Conservation (phyloP, 2,113 vertebrate genomes). For the Eira barbara region DNA sequence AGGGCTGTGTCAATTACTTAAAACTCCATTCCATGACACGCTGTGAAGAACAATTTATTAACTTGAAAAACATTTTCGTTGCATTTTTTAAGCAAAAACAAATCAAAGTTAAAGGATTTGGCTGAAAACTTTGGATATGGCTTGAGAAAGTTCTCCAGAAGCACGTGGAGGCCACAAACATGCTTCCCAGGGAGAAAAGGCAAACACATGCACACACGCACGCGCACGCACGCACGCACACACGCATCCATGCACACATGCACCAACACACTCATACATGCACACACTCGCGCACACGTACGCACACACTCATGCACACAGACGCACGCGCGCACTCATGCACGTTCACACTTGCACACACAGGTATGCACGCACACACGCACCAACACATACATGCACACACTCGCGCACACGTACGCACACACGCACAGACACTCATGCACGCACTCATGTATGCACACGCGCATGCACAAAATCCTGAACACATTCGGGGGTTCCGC, state of each 20-base stretch:
- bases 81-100: background rate
- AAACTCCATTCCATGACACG: background rate
- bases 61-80: background rate
- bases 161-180: background rate
- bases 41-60: background rate
- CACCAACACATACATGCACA: background rate
- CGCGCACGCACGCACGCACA: rapidly evolving
- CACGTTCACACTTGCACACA: too few relatives aligned
- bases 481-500: rapidly evolving
- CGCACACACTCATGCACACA: background rate
- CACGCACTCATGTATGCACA: too few relatives aligned
- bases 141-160: background rate
- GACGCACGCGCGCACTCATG: too few relatives aligned
- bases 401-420: too few relatives aligned
- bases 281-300: too few relatives aligned
- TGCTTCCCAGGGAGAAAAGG: background rate
- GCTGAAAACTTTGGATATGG: background rate
- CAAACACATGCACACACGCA: too few relatives aligned
- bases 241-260: too few relatives aligned
- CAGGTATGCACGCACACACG: too few relatives aligned
- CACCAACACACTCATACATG: too few relatives aligned
- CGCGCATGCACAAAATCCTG: too few relatives aligned
- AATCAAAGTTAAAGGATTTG: background rate
- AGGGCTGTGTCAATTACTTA: background rate
- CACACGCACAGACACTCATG: background rate